phyloP scores from a whole-genome alignment of 2,888 invertebrate species.

The Furcula furcula region DNA sequence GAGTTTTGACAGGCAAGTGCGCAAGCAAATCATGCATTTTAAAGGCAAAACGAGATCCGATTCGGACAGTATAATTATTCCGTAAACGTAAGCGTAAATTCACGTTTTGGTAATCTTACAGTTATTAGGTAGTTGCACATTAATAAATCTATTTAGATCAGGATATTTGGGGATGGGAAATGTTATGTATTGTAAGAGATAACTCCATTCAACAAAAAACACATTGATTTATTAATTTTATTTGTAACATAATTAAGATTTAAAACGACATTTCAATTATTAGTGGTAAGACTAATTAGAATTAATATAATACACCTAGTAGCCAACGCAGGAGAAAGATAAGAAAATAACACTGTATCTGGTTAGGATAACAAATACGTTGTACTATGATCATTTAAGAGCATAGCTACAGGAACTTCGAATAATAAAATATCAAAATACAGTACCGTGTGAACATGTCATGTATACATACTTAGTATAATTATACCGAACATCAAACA shows the following conservation, averaged over 20 bases:
- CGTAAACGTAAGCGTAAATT: no score
- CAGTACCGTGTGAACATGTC: constrained; percentile 11
- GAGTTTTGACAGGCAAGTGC: no score
- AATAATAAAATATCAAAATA: constrained; percentile 10
- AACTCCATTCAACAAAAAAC: constrained; percentile 18
- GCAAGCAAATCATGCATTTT: no score
- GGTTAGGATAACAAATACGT: constrained; percentile 7
- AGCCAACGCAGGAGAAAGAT: neutral
- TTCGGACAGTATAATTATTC: no score
- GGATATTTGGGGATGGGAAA: no score
- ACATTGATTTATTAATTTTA: constrained; percentile 27
- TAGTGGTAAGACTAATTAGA: constrained; percentile 18
- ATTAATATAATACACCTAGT: constrained; percentile 2
- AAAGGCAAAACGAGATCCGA: no score
- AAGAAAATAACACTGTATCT: constrained; percentile 4
- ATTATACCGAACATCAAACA: constrained; percentile 15
- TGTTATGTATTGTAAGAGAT: constrained; percentile 2
- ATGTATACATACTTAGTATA: constrained; percentile 4
- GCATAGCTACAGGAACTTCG: constrained; percentile 5
- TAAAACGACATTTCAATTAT: constrained; percentile 31
- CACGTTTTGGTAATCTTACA: no score
- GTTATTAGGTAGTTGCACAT: no score
- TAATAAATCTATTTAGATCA: no score
- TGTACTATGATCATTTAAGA: no score
- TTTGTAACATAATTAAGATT: constrained; percentile 32